phyloP scores from a whole-genome alignment of 2,113 vertebrate species.

The Perca fluviatilis region DNA sequence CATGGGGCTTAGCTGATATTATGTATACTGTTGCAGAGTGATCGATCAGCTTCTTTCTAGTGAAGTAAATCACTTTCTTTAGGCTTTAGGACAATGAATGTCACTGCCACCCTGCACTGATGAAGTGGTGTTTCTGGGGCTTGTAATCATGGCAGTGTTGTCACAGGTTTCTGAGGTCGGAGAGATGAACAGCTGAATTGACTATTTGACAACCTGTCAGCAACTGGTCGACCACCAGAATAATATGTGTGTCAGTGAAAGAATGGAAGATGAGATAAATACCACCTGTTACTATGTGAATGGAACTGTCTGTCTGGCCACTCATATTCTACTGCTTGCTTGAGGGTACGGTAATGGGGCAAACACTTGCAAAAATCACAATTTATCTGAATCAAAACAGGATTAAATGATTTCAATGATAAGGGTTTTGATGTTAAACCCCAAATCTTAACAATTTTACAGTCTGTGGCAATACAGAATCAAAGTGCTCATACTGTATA shows the following conservation, averaged over 20 bases:
- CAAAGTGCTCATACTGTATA: no score
- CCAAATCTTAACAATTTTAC: not conserved
- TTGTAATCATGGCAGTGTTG: constrained; percentile 33
- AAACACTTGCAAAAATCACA: not conserved
- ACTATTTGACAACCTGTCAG: constrained; percentile 53
- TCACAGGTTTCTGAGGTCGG: constrained; percentile 30
- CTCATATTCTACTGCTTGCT: not conserved
- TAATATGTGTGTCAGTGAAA: constrained; percentile 31
- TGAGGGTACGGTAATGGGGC: not conserved
- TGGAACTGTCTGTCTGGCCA: not conserved
- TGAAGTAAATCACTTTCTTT: constrained; percentile 1
- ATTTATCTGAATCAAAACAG: not conserved
- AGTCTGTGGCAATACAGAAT: not conserved
- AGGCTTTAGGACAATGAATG: not conserved
- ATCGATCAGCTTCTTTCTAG: constrained; percentile 16
- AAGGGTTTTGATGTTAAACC: not conserved
- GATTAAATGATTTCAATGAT: not conserved
- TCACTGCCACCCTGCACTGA: not conserved
- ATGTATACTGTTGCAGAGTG: not conserved
- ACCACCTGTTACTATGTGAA: constrained; percentile 40
- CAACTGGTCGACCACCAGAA: constrained; percentile 34
- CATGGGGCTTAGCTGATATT: not conserved
- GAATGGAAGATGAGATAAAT: constrained; percentile 44
- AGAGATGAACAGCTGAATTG: constrained; percentile 58
- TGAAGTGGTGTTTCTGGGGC: constrained; percentile 9